Percentiles rank a stretch among this genome's conserved stretches.
Evolutionary conservation across 1,140 invertebrate species (phyloP).

Genomic region (Vollenhovia emeryi): DNA sequence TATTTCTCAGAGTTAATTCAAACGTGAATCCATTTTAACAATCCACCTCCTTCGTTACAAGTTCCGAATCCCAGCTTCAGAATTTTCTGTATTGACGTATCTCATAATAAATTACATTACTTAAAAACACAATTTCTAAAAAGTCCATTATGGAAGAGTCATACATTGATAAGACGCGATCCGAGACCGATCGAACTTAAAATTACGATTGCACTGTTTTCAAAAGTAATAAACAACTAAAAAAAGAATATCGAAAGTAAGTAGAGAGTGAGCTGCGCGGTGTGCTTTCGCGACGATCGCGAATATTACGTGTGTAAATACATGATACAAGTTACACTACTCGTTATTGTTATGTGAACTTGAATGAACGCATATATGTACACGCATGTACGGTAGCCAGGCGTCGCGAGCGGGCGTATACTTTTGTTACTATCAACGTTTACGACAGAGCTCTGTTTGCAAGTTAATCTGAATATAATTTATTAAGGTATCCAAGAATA

Average conservation of each 20-base stretch:
- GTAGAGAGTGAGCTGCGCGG: conserved; percentile 21
- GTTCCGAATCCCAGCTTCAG: conserved; percentile 13
- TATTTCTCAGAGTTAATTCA: background rate
- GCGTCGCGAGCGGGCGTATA: conserved; percentile 5
- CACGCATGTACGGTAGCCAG: conserved; percentile 49
- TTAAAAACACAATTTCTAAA: background rate
- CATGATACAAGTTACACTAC: conserved; percentile 39
- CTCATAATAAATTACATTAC: background rate
- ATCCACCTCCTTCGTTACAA: background rate
- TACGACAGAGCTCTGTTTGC: conserved; percentile 14
- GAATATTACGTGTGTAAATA: conserved; percentile 27
- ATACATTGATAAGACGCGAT: background rate
- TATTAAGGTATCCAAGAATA: background rate
- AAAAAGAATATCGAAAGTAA: conserved; percentile 12
- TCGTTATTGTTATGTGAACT: conserved; percentile 45
- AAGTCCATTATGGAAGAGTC: background rate
- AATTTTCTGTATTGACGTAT: background rate
- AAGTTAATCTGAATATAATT: background rate
- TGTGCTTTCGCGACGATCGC: background rate
- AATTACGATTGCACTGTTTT: conserved; percentile 67
- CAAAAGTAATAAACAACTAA: no score
- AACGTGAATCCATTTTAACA: conserved; percentile 1
- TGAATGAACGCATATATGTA: conserved; percentile 48
- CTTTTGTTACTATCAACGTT: conserved; percentile 10
- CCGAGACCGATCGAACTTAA: conserved; percentile 33